Base-by-base conservation (phyloP, 2,797 vertebrate genomes). In the Tympanoctomys barrerae region DNA sequence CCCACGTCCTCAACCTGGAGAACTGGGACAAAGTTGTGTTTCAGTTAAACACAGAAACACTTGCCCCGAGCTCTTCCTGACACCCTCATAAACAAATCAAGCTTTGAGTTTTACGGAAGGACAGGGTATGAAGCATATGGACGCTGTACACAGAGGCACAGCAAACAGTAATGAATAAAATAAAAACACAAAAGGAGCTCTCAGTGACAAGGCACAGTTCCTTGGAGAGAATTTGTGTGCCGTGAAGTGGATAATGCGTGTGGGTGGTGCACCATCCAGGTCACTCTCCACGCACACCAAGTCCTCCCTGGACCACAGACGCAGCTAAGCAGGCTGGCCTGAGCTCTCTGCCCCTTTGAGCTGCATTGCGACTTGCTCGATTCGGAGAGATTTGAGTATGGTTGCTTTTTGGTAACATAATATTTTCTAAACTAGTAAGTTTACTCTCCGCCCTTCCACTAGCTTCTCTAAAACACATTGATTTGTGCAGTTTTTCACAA, bases 131-230 rank as follows among this genome's bases (percentile, higher is more conserved):
- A 26, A 90, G 42, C 21, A 24, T 95, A 13, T 59, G 36, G 86
- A 92, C 73, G 57, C 84, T 87, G 31, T 70, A 13, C 75, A 52
- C 28, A 28, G 42, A 9, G 31, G 0, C 78, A 83, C 93, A 94
- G 71, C 16, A 96, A 88, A n/a, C 77, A 71, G 66, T 85, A 14
- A 22, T 89, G 90, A 96, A 89, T 18, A 49, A 91, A 96, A 89
- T 18, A 49, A 95, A 96, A 94, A 91, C 86, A 94, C 7, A 49
- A 73, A 85, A 21, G 26, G 14, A 95, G 87, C 54, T 46, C 90
- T 28, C 28, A 92, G 22, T 71, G 42, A 90, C 5, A n/a, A 79
- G 46, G 46, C 89, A 54, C 3, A 36, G 24, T 28, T 26, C 52
- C n/a, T 90, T 52, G 18, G 18, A 39, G 62, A 68, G 92, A 90